Conservation (phyloP, 1,140 invertebrate genomes). For the Dinoponera quadriceps region DNA sequence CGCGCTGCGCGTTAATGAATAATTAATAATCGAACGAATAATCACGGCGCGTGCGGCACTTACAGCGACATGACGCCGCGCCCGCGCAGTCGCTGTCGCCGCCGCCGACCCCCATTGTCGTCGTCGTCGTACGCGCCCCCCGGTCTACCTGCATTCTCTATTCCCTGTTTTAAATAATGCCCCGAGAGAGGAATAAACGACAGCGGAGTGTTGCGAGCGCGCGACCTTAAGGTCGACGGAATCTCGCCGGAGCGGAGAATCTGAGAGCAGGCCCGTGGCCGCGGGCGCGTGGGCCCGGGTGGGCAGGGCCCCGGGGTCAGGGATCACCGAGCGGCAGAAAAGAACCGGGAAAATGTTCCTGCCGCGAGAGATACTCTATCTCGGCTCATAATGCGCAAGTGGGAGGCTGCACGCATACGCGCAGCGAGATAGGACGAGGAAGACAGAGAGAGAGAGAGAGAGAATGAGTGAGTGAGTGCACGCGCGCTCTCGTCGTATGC, state of each 20-base stretch:
- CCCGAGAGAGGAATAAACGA: conserved; percentile 20
- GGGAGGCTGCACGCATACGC: conserved; percentile 72
- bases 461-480: background rate
- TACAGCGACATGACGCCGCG: background rate
- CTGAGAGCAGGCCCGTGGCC: conserved; percentile 56
- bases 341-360: conserved; percentile 78
- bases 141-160: conserved; percentile 22
- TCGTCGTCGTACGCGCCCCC: background rate
- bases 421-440: conserved; percentile 1
- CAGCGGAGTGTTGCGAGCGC: conserved; percentile 14
- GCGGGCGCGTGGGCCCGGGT: conserved; percentile 77
- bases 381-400: conserved; percentile 81
- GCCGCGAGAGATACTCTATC: conserved; percentile 79
- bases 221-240: conserved; percentile 48
- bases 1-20: conserved; percentile 36
- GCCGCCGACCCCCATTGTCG: background rate
- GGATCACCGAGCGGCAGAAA: conserved; percentile 75
- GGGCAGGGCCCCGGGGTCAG: conserved; percentile 77
- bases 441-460: conserved; percentile 4
- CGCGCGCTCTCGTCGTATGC: conserved; percentile 28
- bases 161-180: conserved; percentile 51
- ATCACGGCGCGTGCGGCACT: conserved; percentile 22
- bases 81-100: background rate
- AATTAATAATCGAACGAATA: conserved; percentile 51
- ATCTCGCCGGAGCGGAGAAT: conserved; percentile 42